Evolutionary conservation across 2,797 vertebrate species (phyloP).

Genomic region (Borostomias antarcticus): DNA sequence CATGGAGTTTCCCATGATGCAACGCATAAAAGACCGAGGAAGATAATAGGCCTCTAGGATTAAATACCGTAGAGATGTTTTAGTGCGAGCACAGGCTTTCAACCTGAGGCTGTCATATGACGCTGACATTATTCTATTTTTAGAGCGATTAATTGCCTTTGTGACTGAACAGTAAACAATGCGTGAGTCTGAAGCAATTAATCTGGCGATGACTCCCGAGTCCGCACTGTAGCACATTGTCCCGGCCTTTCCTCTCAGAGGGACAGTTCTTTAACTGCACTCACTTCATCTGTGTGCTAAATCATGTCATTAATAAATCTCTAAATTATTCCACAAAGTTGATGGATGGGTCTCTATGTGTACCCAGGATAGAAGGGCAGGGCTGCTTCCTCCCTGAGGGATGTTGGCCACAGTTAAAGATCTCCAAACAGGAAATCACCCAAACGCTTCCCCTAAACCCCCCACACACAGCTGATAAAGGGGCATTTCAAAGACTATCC

Average conservation of each 20-base stretch:
- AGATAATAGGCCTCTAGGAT: too few relatives aligned
- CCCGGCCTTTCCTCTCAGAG: slow-evolving; percentile 41
- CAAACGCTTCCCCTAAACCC: slow-evolving; percentile 43
- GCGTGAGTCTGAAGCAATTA: slow-evolving; percentile 65
- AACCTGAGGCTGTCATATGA: slow-evolving; percentile 67
- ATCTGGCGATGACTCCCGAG: slow-evolving; percentile 63
- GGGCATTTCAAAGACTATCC: slow-evolving; percentile 51
- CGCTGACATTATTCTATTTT: slow-evolving; percentile 66
- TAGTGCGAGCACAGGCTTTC: slow-evolving; percentile 34
- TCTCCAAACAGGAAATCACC: slow-evolving; percentile 65
- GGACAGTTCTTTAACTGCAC: slow-evolving; percentile 34
- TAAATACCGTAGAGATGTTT: slow-evolving; percentile 26
- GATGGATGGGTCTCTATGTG: slow-evolving; percentile 59
- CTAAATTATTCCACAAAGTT: slow-evolving; percentile 60
- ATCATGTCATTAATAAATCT: slow-evolving; percentile 59
- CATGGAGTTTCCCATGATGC: too few relatives aligned
- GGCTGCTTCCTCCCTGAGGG: slow-evolving; percentile 43
- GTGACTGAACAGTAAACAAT: slow-evolving; percentile 70
- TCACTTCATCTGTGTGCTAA: slow-evolving; percentile 50
- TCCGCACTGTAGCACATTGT: slow-evolving; percentile 51
- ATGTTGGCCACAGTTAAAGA: slow-evolving; percentile 65
- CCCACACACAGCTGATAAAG: slow-evolving; percentile 27
- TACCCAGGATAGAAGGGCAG: slow-evolving; percentile 33
- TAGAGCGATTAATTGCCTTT: slow-evolving; percentile 72
- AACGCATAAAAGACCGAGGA: too few relatives aligned